phyloP scores from a whole-genome alignment of 2,797 vertebrate species.

The Moxostoma hubbsi region DNA sequence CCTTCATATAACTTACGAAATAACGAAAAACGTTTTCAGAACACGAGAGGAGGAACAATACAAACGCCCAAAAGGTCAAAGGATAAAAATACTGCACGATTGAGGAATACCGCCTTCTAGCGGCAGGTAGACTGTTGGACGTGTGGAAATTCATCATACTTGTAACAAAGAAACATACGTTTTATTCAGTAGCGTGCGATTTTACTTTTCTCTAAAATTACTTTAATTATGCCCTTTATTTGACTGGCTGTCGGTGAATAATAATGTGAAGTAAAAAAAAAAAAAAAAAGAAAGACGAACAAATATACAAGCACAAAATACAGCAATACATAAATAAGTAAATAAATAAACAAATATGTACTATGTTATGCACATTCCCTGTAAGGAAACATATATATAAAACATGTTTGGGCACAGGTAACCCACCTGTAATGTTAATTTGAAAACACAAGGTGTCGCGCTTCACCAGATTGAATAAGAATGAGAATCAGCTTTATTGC shows the following conservation, averaged over 20 bases:
- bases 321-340: too few relatives aligned
- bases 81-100: not conserved
- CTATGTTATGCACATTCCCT: too few relatives aligned
- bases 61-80: not conserved
- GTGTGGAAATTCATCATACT: not conserved
- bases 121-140: slow-evolving; percentile 13
- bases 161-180: not conserved
- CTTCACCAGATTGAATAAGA: not conserved
- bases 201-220: not conserved
- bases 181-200: not conserved
- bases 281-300: not conserved
- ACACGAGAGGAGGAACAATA: slow-evolving; percentile 14
- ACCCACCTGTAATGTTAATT: not conserved
- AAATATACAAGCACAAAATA: not conserved
- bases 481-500: too few relatives aligned
- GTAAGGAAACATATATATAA: not conserved
- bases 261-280: not conserved
- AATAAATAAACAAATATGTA: too few relatives aligned
- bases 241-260: not conserved
- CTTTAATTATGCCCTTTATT: not conserved
- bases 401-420: not conserved
- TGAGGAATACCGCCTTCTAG: not conserved
- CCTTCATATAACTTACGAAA: not conserved
- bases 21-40: not conserved
- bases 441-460: slow-evolving; percentile 1